phyloP scores from a whole-genome alignment of 2,797 vertebrate species.

The Scolopax bukidnonensis region DNA sequence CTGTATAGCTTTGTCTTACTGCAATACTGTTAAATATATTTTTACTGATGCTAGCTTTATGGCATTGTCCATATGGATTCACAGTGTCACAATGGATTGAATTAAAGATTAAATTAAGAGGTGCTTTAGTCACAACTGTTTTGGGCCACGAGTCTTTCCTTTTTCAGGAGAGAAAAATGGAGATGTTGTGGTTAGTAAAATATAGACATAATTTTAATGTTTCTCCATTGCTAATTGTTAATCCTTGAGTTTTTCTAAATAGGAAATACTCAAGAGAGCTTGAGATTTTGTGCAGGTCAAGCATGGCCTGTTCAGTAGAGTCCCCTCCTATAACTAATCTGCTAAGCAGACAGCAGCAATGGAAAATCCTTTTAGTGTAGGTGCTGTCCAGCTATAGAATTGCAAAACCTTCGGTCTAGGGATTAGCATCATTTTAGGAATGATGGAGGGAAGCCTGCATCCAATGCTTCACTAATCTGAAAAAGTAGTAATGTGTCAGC shows the following conservation, averaged over 20 bases:
- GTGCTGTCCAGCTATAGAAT: slow-evolving; percentile 35
- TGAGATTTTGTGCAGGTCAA: background rate
- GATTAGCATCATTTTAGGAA: slow-evolving; percentile 59
- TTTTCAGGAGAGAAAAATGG: background rate
- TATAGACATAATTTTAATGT: background rate
- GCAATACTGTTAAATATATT: background rate
- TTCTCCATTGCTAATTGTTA: background rate
- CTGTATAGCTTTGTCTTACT: background rate
- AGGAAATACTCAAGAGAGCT: background rate
- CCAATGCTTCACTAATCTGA: slow-evolving; percentile 12
- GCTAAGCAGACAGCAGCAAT: slow-evolving; percentile 16
- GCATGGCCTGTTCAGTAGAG: background rate
- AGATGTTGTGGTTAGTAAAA: background rate
- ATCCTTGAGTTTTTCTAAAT: background rate
- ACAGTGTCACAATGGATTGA: background rate
- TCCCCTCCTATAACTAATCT: background rate
- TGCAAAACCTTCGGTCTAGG: slow-evolving; percentile 30
- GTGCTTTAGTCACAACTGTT: background rate
- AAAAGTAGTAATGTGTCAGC: slow-evolving; percentile 23
- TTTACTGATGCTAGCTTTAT: background rate
- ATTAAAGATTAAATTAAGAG: background rate
- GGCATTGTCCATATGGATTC: background rate
- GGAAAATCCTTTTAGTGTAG: slow-evolving; percentile 48
- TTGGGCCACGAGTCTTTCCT: background rate
- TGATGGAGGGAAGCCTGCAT: background rate